phyloP scores from a whole-genome alignment of 2,797 vertebrate genomes.

The Tragopan temminckii region DNA sequence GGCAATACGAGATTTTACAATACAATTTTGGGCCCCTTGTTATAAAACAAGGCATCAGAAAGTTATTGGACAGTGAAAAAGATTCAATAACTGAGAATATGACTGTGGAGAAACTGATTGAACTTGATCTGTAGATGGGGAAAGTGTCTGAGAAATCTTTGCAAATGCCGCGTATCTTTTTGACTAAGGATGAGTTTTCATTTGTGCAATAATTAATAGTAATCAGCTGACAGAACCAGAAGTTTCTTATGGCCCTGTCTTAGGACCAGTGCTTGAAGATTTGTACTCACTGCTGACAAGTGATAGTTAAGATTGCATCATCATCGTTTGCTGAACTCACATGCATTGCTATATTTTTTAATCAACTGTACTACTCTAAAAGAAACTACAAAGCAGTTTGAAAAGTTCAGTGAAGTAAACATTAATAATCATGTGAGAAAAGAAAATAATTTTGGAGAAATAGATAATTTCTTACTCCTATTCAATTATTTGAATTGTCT shows the following conservation, averaged over 20 bases:
- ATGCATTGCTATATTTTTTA: not conserved
- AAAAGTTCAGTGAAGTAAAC: not conserved
- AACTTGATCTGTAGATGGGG: not conserved
- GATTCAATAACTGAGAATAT: not conserved
- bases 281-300: not conserved
- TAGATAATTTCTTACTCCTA: not conserved
- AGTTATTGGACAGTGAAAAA: conserved; percentile 40
- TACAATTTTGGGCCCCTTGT: conserved; percentile 21
- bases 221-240: not conserved
- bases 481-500: not conserved
- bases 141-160: conserved; percentile 42
- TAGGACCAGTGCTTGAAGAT: not conserved
- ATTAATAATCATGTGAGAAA: not conserved
- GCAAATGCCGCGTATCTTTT: not conserved
- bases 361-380: not conserved
- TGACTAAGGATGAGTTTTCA: not conserved
- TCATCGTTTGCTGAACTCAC: not conserved
- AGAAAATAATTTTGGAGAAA: not conserved
- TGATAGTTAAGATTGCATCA: not conserved
- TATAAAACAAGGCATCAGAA: conserved; percentile 21
- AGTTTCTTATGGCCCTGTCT: not conserved
- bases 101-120: conserved; percentile 17
- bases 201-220: conserved; percentile 47
- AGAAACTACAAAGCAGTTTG: not conserved
- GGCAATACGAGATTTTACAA: conserved; percentile 1